phyloP scores from a whole-genome alignment of 1,140 invertebrate genomes.

The Marisa cornuarietis region DNA sequence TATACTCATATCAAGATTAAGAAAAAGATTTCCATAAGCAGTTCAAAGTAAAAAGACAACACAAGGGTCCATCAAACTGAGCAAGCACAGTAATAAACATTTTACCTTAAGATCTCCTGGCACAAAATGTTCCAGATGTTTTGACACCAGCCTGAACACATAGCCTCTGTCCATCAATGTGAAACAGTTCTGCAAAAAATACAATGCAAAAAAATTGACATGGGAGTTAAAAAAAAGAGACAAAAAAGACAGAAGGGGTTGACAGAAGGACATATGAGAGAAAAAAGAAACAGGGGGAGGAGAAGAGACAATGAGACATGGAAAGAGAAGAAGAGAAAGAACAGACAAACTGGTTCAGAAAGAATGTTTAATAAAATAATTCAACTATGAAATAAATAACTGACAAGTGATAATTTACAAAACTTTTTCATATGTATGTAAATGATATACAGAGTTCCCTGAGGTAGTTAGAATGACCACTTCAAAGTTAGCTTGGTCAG shows the following conservation, averaged over 20 bases:
- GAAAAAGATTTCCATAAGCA: background rate
- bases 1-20: background rate
- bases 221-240: background rate
- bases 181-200: constrained; percentile 78
- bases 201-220: constrained; percentile 3
- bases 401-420: too few species aligned
- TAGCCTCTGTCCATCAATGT: constrained; percentile 94
- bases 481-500: too few species aligned
- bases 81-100: background rate
- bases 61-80: background rate
- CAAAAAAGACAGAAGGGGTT: too few species aligned
- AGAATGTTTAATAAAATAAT: too few species aligned
- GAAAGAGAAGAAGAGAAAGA: too few species aligned
- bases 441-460: too few species aligned
- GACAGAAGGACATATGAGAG: background rate
- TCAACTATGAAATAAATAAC: too few species aligned
- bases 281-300: background rate
- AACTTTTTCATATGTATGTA: too few species aligned
- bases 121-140: constrained; percentile 86
- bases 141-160: constrained; percentile 87
- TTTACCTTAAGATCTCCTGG: constrained; percentile 75
- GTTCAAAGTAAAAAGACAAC: background rate
- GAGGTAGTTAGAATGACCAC: too few species aligned
- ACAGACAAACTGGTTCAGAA: too few species aligned
- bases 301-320: too few species aligned